Percentiles rank a stretch among this genome's conserved stretches.
Conservation (phyloP, 1,140 invertebrate species). For the Forficula auricularia region DNA sequence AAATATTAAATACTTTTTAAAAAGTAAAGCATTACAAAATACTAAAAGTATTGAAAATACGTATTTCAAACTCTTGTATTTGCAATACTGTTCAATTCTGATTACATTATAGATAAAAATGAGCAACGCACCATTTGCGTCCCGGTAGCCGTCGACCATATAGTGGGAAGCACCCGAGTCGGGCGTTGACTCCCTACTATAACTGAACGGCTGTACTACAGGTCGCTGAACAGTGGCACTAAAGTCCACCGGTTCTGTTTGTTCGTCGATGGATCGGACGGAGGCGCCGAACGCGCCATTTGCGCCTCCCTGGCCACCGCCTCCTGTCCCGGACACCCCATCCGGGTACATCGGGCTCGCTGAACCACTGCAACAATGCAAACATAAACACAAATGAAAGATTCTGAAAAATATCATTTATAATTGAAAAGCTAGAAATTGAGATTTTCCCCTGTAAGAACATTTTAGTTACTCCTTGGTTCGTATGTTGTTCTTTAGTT, state of each 20-base stretch:
- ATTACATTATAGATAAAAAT: too few species aligned
- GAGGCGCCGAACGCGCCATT: constrained; percentile 28
- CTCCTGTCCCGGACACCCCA: constrained; percentile 20
- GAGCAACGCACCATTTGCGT: constrained; percentile 51
- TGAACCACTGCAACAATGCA: constrained; percentile 31
- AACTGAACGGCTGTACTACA: constrained; percentile 24
- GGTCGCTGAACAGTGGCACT: constrained; percentile 15
- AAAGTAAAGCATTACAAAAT: too few species aligned
- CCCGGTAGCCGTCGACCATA: constrained; percentile 56
- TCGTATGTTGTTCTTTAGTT: too few species aligned
- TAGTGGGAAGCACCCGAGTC: constrained; percentile 70
- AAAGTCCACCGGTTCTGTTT: constrained; percentile 51
- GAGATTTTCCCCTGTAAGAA: too few species aligned
- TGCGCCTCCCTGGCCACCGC: constrained; percentile 26
- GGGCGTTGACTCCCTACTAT: constrained; percentile 65
- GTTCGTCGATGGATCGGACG: constrained; percentile 34
- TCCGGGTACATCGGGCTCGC: constrained; percentile 37
- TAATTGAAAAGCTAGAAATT: too few species aligned
- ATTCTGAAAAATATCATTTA: not conserved
- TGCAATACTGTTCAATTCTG: too few species aligned
- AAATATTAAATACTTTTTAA: too few species aligned
- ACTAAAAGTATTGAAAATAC: too few species aligned
- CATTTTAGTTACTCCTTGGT: too few species aligned
- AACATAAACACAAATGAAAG: constrained; percentile 11
- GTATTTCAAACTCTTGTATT: too few species aligned